phyloP scores from a whole-genome alignment of 2,888 invertebrate species.

The Leucophenga maculata region DNA sequence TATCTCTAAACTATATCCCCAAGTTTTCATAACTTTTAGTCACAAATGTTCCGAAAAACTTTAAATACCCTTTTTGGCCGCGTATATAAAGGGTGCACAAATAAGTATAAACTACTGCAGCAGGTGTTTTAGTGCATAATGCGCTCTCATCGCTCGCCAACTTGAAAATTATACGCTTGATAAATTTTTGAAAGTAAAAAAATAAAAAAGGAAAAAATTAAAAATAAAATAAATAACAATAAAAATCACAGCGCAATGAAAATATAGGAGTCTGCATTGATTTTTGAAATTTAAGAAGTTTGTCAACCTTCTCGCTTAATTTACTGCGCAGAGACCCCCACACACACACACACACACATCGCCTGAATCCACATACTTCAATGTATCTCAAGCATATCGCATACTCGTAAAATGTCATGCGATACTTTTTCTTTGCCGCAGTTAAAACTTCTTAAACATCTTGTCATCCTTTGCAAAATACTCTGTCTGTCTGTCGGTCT shows the following conservation, averaged over 20 bases:
- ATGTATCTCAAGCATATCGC: conserved; percentile 28
- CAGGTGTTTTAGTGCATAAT: conserved; percentile 55
- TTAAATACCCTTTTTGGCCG: too few relatives aligned
- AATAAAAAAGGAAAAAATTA: too few relatives aligned
- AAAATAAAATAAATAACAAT: conserved; percentile 50
- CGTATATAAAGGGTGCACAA: too few relatives aligned
- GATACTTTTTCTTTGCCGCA: conserved; percentile 52
- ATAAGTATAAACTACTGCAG: conserved; percentile 42
- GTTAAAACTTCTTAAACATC: conserved; percentile 48
- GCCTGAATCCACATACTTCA: neutral
- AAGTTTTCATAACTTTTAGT: too few relatives aligned
- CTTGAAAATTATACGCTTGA: conserved; percentile 65
- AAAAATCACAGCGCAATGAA: conserved; percentile 5
- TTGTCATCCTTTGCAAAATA: neutral
- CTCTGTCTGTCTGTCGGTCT: too few relatives aligned
- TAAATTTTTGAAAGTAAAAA: conserved; percentile 47
- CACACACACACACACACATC: conserved; percentile 4
- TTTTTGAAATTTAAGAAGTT: conserved; percentile 56
- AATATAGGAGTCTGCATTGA: conserved; percentile 20
- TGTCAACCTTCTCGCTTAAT: conserved; percentile 54
- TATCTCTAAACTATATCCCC: too few relatives aligned
- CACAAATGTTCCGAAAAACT: too few relatives aligned
- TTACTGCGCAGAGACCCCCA: neutral
- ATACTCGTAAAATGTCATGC: conserved; percentile 44
- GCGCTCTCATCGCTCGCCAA: neutral